Evolutionary conservation across 30 jellyfish, hydroid and myxozoan species (phyloP).

Genomic region (Hydractinia echinata): DNA sequence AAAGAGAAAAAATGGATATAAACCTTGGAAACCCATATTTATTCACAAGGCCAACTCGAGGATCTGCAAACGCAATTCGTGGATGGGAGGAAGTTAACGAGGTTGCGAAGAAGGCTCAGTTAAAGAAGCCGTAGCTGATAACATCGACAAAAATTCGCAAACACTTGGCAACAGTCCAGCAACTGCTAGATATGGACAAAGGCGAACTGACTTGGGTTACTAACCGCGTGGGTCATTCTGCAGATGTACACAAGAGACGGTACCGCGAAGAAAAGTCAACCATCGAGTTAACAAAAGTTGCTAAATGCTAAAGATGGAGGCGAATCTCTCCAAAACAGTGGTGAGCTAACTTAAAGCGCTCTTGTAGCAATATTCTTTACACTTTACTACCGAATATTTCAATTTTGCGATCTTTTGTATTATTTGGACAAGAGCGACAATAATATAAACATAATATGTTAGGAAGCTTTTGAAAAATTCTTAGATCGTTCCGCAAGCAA

Average conservation of each 20-base stretch:
- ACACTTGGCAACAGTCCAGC: constrained; percentile 30
- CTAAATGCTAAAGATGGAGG: constrained; percentile 31
- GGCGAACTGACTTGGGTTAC: constrained; percentile 41
- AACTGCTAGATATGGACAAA: constrained; percentile 29
- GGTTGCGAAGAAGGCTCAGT: constrained; percentile 29
- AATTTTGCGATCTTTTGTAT: too few relatives aligned
- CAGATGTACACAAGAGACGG: constrained; percentile 34
- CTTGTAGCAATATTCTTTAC: too few relatives aligned
- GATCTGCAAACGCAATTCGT: neutral
- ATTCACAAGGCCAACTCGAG: constrained; percentile 13
- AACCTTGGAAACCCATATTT: neutral
- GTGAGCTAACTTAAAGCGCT: neutral
- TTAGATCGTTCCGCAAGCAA: too few relatives aligned
- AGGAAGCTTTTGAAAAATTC: too few relatives aligned
- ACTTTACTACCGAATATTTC: too few relatives aligned
- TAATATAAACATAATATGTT: too few relatives aligned
- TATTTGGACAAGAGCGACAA: too few relatives aligned
- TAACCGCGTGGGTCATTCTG: constrained; percentile 26
- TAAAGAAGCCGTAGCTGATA: constrained; percentile 28
- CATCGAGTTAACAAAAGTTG: constrained; percentile 32
- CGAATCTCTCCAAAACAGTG: constrained; percentile 18
- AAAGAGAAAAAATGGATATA: constrained; percentile 1
- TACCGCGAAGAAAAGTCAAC: constrained; percentile 20
- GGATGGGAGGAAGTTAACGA: constrained; percentile 22
- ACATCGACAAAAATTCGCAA: constrained; percentile 36